These are phyloP conservation scores for Apostichopus japonicus DNA, from an alignment of 35 echinoderm and acorn worm species.

Conservation along the genomic window DNA sequence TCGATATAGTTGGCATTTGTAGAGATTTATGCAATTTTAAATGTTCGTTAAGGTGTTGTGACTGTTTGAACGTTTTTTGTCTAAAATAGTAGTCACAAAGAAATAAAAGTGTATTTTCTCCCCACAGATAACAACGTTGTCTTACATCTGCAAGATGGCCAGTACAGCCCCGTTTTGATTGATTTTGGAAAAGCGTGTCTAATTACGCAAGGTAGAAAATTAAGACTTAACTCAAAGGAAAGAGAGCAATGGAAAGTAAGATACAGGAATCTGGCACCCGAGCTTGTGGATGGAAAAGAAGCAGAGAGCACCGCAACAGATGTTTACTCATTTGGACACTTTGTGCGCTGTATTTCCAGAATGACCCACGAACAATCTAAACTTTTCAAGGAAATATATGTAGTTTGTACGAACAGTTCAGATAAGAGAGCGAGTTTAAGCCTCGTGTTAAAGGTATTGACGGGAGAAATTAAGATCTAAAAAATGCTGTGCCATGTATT, in stretches of 20 bases:
- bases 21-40: no score
- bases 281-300: neutral
- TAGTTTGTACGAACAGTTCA: neutral
- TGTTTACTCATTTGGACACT: neutral
- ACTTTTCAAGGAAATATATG: neutral
- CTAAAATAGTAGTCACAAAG: no score
- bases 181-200: constrained; percentile 38
- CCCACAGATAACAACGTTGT: constrained; percentile 15
- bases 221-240: neutral
- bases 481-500: no score
- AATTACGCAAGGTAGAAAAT: neutral
- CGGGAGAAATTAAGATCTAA: neutral
- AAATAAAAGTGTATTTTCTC: no score
- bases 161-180: neutral
- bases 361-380: neutral
- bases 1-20: no score
- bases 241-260: neutral
- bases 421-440: neutral
- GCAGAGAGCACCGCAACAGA: neutral
- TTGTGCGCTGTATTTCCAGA: neutral
- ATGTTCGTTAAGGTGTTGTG: no score
- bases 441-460: neutral
- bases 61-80: no score
- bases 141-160: neutral
- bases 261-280: neutral